A percentile compares a stretch with the other conserved stretches of the same genome.
Evolutionary conservation across 2,113 vertebrate species (phyloP).

Genomic region (Eudyptes chrysolophus): DNA sequence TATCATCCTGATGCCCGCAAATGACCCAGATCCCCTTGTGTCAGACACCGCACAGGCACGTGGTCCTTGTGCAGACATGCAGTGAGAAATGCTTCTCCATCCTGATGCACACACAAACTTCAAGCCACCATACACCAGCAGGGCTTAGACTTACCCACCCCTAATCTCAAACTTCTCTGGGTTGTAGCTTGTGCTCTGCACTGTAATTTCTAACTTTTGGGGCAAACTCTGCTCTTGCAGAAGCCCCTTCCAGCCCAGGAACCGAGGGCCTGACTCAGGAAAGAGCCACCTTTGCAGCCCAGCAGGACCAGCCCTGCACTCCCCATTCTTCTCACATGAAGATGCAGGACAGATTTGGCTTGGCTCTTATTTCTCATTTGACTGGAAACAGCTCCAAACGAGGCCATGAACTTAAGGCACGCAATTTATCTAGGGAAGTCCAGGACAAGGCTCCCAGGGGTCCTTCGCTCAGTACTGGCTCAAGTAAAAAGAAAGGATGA

Average conservation of each 20-base stretch:
- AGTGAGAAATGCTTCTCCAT: background rate
- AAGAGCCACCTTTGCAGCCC: background rate
- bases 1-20: background rate
- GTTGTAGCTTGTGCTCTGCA: background rate
- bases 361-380: background rate
- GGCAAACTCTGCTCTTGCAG: background rate
- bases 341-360: background rate
- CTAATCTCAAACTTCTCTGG: background rate
- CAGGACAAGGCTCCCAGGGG: conserved; percentile 34
- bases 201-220: background rate
- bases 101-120: background rate
- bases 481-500: conserved; percentile 26
- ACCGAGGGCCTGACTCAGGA: background rate
- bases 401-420: conserved; percentile 19
- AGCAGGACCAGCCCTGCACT: background rate
- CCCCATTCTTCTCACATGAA: background rate
- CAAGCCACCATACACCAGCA: background rate
- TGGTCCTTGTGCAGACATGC: background rate
- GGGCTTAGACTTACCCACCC: background rate
- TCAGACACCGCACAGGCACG: background rate
- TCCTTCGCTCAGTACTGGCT: conserved; percentile 16
- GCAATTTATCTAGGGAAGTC: conserved; percentile 28
- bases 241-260: background rate
- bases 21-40: background rate
- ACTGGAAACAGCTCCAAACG: conserved; percentile 20